Evolutionary conservation across 2,113 vertebrate genomes (phyloP).

Genomic region (Hystrix cristata): DNA sequence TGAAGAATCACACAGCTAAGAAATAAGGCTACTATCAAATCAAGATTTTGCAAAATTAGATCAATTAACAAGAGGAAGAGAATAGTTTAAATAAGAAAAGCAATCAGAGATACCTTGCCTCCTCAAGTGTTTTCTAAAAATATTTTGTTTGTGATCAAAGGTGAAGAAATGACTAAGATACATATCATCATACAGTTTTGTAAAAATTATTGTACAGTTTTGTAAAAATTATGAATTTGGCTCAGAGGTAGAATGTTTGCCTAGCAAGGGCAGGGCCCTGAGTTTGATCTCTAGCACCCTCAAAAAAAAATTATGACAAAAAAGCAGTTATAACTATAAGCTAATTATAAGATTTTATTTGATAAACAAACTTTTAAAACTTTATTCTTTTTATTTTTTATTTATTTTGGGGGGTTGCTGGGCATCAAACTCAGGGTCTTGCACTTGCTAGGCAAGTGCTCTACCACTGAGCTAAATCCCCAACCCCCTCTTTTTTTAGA

Average conservation of each 20-base stretch:
- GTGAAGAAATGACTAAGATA: not conserved
- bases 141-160: constrained; percentile 45
- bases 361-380: constrained; percentile 19
- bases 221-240: not conserved
- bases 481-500: not conserved
- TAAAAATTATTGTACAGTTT: constrained; percentile 13
- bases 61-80: constrained; percentile 30
- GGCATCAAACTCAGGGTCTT: no score
- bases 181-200: constrained; percentile 8
- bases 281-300: no score
- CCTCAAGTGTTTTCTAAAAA: constrained; percentile 30
- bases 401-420: no score
- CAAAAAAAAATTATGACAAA: not conserved
- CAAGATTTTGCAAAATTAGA: constrained; percentile 47
- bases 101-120: not conserved
- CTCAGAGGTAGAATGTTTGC: no score
- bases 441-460: no score
- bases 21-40: constrained; percentile 32
- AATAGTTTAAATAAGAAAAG: constrained; percentile 55
- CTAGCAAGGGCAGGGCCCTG: no score
- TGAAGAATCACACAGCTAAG: constrained; percentile 43
- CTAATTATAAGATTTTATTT: constrained; percentile 53
- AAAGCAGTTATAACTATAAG: constrained; percentile 6
- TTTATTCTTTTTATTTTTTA: not conserved
- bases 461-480: no score